Percentiles rank a stretch among this genome's conserved stretches.
Evolutionary conservation across 1,140 invertebrate genomes (phyloP).

Genomic region (Papilio xuthus): DNA sequence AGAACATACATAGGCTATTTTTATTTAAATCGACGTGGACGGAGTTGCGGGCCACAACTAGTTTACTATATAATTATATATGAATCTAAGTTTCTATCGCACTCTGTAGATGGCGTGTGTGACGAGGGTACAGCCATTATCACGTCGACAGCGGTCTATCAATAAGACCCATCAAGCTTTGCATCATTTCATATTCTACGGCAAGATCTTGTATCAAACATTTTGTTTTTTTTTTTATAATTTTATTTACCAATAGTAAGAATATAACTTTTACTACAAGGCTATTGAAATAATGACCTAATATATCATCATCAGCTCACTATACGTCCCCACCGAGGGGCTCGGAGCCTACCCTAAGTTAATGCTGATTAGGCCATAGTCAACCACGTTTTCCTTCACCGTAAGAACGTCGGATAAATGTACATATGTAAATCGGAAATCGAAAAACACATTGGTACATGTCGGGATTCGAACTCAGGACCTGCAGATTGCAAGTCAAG

Average conservation of each 20-base stretch:
- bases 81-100: background rate
- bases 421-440: too few species aligned
- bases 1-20: too few species aligned
- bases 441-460: too few species aligned
- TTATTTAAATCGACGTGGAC: too few species aligned
- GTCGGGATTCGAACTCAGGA: too few species aligned
- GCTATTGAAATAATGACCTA: background rate
- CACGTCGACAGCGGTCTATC: constrained; percentile 6
- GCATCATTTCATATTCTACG: background rate
- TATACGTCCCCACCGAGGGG: too few species aligned
- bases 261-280: background rate
- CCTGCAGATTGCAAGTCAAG: too few species aligned
- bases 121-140: constrained; percentile 9
- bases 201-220: background rate
- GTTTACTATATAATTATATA: background rate
- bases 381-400: too few species aligned
- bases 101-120: background rate
- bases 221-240: background rate
- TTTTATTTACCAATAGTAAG: background rate
- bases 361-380: too few species aligned
- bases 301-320: too few species aligned
- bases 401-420: too few species aligned
- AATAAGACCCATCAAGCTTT: background rate
- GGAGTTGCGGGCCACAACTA: background rate
- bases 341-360: too few species aligned